These are phyloP conservation scores for Vidua macroura DNA, from an alignment of 2,113 vertebrate species.

Conservation along the genomic window DNA sequence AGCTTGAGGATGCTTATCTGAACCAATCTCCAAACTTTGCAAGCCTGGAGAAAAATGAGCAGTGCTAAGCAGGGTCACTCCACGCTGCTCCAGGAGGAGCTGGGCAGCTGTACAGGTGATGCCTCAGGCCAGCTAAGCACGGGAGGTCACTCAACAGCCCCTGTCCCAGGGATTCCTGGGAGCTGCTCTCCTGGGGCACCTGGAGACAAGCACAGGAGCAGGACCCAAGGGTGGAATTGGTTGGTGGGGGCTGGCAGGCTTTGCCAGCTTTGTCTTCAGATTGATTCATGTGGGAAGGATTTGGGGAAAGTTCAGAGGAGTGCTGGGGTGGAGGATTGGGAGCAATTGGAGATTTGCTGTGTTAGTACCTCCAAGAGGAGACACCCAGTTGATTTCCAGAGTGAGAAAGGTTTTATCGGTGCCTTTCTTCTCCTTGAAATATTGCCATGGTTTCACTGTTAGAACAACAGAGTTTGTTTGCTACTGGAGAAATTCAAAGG, in stretches of 20 bases:
- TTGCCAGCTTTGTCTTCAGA: constrained; percentile 38
- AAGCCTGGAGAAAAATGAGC: constrained; percentile 51
- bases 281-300: constrained; percentile 45
- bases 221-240: not conserved
- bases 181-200: not conserved
- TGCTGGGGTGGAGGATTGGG: not conserved
- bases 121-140: not conserved
- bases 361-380: not conserved
- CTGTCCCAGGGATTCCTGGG: not conserved
- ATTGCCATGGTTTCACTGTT: not conserved
- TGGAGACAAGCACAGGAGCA: rapidly evolving
- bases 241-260: not conserved
- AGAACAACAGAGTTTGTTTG: not conserved
- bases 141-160: rapidly evolving
- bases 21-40: constrained; percentile 35
- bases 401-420: not conserved
- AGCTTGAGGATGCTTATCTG: constrained; percentile 63
- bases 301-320: constrained; percentile 47
- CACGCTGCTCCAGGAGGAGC: not conserved
- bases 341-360: not conserved
- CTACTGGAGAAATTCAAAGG: rapidly evolving
- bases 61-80: not conserved
- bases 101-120: not conserved
- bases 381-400: not conserved
- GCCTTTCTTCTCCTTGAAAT: constrained; percentile 5